Base-by-base conservation (phyloP, 2,888 invertebrate species). In the Lordiphosa fenestrarum region DNA sequence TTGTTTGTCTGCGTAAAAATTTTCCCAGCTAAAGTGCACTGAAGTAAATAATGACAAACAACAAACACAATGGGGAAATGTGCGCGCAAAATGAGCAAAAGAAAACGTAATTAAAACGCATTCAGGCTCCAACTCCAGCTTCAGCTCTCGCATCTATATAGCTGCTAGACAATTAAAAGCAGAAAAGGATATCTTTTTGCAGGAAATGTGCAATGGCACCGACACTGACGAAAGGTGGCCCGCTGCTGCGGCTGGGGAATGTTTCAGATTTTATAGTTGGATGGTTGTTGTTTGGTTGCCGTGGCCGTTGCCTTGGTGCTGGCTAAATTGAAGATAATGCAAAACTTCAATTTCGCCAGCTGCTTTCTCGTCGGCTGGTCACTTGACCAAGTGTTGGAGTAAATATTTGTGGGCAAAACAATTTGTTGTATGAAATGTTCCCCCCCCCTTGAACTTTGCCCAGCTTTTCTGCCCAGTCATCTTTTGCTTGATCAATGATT, bases 71-170 rank as follows among this genome's bases (percentile, higher is more conserved):
- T 65, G 60, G 48, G 53, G 61, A 61, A 58, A 55, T 69, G 57
- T 60, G 63, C 61, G 58, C 30, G 62, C 48, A 59, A 82, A 83
- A 73, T 77, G 69, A 69, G 83, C 71, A 78, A 71, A 53, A 63
- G 65, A 66, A 73, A 71, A 70, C 71, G 84, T 71, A 81, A 81
- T 84, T 84, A 84, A 84, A 83, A 81, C 73, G 69, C 69, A 71
- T 68, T 73, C 73, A 71, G 23, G 23, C 50, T 51, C 40, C 52
- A 25, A 37, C 52, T 13, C 7, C 63, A 1, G 12, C 13, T 6
- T 12, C 2, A 12, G 15, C 25, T 35, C 3, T 30, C 30, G 42
- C 38, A 40, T 12, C 6, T 12, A 7, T 6, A 10, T 6, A 10
- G 21, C n/a, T 25, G 37, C 55, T 52, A 73, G 71, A 81, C 82